Percentiles rank a stretch among this genome's conserved stretches.
These are phyloP conservation scores for Ctenicera cuprea DNA, from an alignment of 2,888 invertebrate species.

Conservation along the genomic window DNA sequence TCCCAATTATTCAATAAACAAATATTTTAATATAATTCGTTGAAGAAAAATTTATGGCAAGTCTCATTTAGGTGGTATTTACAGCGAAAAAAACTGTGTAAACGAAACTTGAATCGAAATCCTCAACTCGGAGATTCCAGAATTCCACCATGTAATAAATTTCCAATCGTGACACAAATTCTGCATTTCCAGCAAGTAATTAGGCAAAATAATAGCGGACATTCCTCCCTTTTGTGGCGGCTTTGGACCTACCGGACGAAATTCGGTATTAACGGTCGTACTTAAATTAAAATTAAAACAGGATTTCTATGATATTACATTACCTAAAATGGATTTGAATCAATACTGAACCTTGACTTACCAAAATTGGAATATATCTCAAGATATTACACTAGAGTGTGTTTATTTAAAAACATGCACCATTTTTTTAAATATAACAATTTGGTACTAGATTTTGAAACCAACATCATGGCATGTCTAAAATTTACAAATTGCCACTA, in stretches of 20 bases:
- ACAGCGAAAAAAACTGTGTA: conserved; percentile 6
- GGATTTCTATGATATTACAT: too few species aligned
- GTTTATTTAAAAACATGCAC: too few species aligned
- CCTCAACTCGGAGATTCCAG: conserved; percentile 24
- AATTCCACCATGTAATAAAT: conserved; percentile 43
- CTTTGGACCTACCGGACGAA: conserved; percentile 21
- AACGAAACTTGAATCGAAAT: conserved; percentile 17
- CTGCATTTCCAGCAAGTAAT: conserved; percentile 44
- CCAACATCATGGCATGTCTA: too few species aligned
- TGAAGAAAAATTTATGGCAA: neutral
- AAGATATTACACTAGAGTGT: too few species aligned
- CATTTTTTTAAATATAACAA: too few species aligned
- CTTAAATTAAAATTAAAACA: conserved; percentile 25
- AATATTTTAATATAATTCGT: neutral
- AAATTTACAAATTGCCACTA: too few species aligned
- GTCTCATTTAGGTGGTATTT: neutral
- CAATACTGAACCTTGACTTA: too few species aligned
- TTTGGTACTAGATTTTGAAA: too few species aligned
- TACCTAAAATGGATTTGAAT: too few species aligned
- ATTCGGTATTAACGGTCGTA: conserved; percentile 19
- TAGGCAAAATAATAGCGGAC: conserved; percentile 44
- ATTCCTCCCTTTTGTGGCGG: conserved; percentile 42
- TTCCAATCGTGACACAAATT: conserved; percentile 39
- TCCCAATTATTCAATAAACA: too few species aligned
- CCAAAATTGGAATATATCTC: too few species aligned